These are phyloP conservation scores for Hippocampus abdominalis DNA, from an alignment of 2,113 vertebrate genomes.

Conservation along the genomic window DNA sequence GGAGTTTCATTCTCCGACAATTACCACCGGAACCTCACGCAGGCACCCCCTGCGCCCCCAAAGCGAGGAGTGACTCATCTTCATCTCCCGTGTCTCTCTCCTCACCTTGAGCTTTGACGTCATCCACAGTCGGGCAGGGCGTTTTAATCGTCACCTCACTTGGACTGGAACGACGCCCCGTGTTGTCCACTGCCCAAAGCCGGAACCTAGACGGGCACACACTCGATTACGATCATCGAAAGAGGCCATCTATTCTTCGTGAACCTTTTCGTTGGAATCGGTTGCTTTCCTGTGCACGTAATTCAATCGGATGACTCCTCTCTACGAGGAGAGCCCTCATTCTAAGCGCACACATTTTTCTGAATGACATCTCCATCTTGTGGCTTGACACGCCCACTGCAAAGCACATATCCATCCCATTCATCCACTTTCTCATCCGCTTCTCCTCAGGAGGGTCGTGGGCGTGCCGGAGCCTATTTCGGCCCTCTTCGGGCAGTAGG, in stretches of 20 bases:
- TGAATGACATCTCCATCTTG: conserved; percentile 60
- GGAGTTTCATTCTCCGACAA: no score
- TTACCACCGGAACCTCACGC: neutral
- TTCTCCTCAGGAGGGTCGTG: no score
- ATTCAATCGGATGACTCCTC: neutral
- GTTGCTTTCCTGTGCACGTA: conserved; percentile 2
- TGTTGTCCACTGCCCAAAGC: conserved; percentile 95
- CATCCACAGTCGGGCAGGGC: conserved; percentile 93
- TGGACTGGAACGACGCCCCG: conserved; percentile 87
- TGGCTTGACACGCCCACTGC: conserved; percentile 38
- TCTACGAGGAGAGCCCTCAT: conserved; percentile 14
- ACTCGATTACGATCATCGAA: neutral
- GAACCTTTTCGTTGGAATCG: conserved; percentile 6
- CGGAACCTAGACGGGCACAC: conserved; percentile 80
- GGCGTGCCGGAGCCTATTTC: no score
- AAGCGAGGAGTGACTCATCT: conserved; percentile 5
- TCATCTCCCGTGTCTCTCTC: conserved; percentile 2
- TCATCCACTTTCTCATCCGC: no score
- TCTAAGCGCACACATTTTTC: conserved; percentile 1
- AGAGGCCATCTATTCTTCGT: neutral
- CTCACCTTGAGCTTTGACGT: conserved; percentile 97
- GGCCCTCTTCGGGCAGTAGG: no score
- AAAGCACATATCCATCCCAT: neutral
- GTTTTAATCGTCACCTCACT: conserved; percentile 94
- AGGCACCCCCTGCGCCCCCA: conserved; percentile 3